Base-by-base conservation (phyloP, 2,888 invertebrate species). In the Synergus umbraculus region DNA sequence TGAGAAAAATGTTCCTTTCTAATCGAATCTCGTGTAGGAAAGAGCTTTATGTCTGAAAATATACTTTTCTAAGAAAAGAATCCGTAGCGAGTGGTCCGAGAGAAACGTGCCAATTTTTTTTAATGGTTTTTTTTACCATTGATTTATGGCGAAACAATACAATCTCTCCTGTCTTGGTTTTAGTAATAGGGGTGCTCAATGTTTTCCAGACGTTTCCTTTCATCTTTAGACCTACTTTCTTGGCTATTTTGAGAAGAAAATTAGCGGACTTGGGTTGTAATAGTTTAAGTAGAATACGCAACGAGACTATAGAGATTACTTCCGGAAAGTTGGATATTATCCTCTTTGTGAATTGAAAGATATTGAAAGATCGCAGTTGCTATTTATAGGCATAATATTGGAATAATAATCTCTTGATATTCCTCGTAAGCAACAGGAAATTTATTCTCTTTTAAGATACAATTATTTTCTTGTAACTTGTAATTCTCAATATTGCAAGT, bases 101-200 rank as follows among this genome's bases (percentile, higher is more conserved):
- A 46, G 22, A 49, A 69, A 69, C 9, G 22, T 46, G 69, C 49
- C 46, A 69, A 29, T 69, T 29, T 49, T 69, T 37, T 37, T 37
- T 37, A 5, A 4, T 37, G 37, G 7, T 37, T 37, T 37, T 37
- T 54, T 49, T 15, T 13, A 1, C 13, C 29, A 1, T 15, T 69
- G 69, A 69, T 69, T 69, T 49, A 49, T 69, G 22, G 46, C 49
- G 29, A 49, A 46, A 69, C 29, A 46, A 69, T 69, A 69, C 46
- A 54, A 54, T 54, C n/a, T n/a, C n/a, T 54, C 8, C 13, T 54
- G n/a, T 9, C 46, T 69, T 13, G 29, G 49, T 29, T 15, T 44
- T 46, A 46, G 67, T 44, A 18, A 22, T 2, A 29, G 69, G 29
- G 29, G 29, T 69, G 2, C 49, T 69, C 69, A 69, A 46, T 49